Evolutionary conservation across 53 echinoderm and acorn worm species (phyloP), one percentile per base, ranked within the genome.

Genomic region (Pentamera pediparva): DNA sequence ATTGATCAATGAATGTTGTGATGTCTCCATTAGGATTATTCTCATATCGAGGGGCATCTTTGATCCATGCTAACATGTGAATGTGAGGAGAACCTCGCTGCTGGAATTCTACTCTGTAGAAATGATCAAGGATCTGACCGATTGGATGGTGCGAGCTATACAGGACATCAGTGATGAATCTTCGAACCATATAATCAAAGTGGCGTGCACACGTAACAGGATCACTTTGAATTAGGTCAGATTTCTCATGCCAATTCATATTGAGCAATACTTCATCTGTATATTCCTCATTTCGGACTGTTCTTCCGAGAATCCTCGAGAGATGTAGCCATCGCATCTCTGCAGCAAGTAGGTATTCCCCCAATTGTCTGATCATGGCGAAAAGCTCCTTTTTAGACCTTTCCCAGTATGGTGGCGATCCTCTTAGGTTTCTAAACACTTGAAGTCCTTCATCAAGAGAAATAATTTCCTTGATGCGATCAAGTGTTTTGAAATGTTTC

Each of bases 341-440:
- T 20, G 78, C 78, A 34, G 78, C 64, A 33, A 55, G 55, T 31
- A 60, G 55, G n/a, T n/a, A n/a, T n/a, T n/a, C n/a, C n/a, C n/a
- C 78, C 17, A 78, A 35, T 26, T 84, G 84, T 4, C 84, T 61
- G 9, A 78, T 39, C 78, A 78, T 78, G 9, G 84, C 84, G 53
- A 84, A 84, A 6, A 71, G 35, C 10, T 84, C 72, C 30, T 62
- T 71, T 54, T 84, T 78, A 3, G 78, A 37, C 11, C 43, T 43
- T 72, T 84, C 84, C 78, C 78, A 84, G 39, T 84, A 84, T 2
- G 81, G 81, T 12, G 84, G 84, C 2, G 78, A 84, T 18, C 62
- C 78, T 4, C 84, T 26, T 25, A 83, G 28, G 15, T 76, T 67
- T 32, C 70, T 35, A 30, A 76, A 83, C 15, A 83, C 55, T 57